Percentiles rank a stretch among this genome's conserved stretches.
Evolutionary conservation across 2,888 invertebrate species (phyloP).

Genomic region (Ormyrus nitidulus): DNA sequence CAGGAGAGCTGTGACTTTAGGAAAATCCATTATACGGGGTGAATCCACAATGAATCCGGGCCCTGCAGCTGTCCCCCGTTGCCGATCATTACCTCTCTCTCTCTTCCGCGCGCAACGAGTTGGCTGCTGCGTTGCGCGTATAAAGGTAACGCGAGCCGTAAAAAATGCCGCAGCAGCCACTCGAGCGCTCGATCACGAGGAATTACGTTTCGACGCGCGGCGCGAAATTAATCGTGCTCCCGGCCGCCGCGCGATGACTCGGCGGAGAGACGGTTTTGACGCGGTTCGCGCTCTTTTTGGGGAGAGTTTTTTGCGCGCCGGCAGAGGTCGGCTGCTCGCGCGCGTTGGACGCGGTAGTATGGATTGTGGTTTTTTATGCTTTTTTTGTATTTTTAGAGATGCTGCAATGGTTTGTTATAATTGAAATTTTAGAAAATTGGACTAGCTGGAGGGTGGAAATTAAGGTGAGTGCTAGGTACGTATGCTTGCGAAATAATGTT

Average conservation of each 20-base stretch:
- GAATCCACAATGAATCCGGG: conserved; percentile 66
- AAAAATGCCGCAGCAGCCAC: neutral
- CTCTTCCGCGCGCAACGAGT: conserved; percentile 32
- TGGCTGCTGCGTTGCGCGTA: neutral
- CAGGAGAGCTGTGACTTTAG: conserved; percentile 66
- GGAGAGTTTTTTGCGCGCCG: too few relatives aligned
- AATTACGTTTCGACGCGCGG: conserved; percentile 49
- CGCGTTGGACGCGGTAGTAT: too few relatives aligned
- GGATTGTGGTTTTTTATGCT: too few relatives aligned
- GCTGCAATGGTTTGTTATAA: too few relatives aligned
- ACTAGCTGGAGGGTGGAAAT: too few relatives aligned
- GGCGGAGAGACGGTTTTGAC: too few relatives aligned
- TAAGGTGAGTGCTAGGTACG: too few relatives aligned
- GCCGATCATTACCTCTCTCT: conserved; percentile 43
- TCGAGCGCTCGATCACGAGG: conserved; percentile 42
- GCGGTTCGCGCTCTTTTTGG: too few relatives aligned
- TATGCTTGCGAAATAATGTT: too few relatives aligned
- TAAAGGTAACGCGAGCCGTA: neutral
- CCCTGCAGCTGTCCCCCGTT: conserved; percentile 65
- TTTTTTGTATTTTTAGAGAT: too few relatives aligned
- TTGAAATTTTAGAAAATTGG: too few relatives aligned
- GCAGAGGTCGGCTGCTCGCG: too few relatives aligned
- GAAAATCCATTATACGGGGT: conserved; percentile 68
- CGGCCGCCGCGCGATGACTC: conserved; percentile 41
- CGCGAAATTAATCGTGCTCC: conserved; percentile 34